Base-by-base conservation (phyloP, 2,113 vertebrate genomes). In the Pseudorhombus dupliciocellatus region DNA sequence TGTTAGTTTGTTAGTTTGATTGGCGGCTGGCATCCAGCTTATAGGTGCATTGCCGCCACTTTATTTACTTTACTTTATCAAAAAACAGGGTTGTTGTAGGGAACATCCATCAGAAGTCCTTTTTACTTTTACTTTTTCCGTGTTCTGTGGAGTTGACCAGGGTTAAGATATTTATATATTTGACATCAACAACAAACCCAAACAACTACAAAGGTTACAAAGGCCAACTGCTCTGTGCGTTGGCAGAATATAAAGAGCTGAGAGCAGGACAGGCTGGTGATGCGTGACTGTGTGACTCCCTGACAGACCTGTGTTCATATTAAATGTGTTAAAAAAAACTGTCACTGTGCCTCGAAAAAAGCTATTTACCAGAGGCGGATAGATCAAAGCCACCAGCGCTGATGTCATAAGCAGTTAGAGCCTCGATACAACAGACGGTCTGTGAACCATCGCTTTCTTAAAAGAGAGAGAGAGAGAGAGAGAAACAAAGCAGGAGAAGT, bases 341-440 rank as follows among this genome's bases (percentile, higher is more conserved):
- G 51, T 56, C 51, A 48, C 42, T 51, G 57, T 55, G 66, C 18
- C 61, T 42, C 50, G 59, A 70, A 77, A 70, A 85, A 78, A 78
- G 56, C 77, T 56, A 74, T 89, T 88, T 84, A 70, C 77, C 78
- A 72, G 67, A 70, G 56, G 78, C 51, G 30, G 57, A 66, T 67
- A 81, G 83, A 90, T 91, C 85, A 88, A 87, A 88, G 77, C 75
- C 71, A 77, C 83, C 48, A 46, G 51, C 25, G 53, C 34, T 60
- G 70, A 81, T 77, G 71, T 70, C 77, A 75, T 75, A 72, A 64
- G 81, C 71, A 82, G 79, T 87, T 79, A 71, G 75, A 81, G 68
- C 68, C 34, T 22, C 18, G 26, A 73, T 58, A 80, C 18, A 44
- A 67, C 57, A 61, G 84, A 66, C 57, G 54, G 84, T 60, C 73